Percentiles rank a stretch among this genome's conserved stretches.
Evolutionary conservation across 2,113 vertebrate species (phyloP).

Genomic region (Polypterus senegalus): DNA sequence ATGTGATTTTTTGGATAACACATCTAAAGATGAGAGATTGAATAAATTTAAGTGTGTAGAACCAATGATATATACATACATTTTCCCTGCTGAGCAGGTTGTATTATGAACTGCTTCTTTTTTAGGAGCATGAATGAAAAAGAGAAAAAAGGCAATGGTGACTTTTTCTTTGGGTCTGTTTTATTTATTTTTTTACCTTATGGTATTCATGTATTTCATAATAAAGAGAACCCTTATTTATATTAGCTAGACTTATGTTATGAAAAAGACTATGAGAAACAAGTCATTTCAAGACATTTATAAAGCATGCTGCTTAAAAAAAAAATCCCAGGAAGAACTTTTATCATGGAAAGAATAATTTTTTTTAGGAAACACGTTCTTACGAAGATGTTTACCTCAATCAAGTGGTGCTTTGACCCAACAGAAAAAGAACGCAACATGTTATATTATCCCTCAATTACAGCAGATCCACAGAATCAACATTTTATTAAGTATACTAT

Average conservation of each 20-base stretch:
- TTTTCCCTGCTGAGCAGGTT: constrained; percentile 39
- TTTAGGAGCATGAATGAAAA: constrained; percentile 31
- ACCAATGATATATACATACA: background rate
- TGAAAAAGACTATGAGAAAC: rapidly evolving
- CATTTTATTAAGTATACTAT: no score
- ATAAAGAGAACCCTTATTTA: background rate
- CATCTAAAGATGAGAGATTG: no score
- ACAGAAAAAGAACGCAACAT: no score
- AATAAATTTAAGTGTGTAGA: no score
- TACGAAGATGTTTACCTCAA: constrained; percentile 18
- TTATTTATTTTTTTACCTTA: background rate
- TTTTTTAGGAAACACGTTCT: background rate
- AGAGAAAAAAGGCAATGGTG: background rate
- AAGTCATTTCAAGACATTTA: rapidly evolving
- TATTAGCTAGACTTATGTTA: rapidly evolving
- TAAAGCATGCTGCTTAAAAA: no score
- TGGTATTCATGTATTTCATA: background rate
- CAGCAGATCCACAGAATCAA: no score
- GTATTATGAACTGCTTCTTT: constrained; percentile 29
- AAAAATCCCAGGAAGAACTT: no score
- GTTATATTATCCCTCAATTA: no score
- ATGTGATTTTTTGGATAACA: no score
- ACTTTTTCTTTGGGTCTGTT: background rate
- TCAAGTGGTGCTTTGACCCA: constrained; percentile 15
- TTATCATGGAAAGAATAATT: no score